A percentile compares a stretch with the other conserved stretches of the same genome.
Evolutionary conservation across 2,888 invertebrate species (phyloP).

Genomic region (Cylloceria caligata): DNA sequence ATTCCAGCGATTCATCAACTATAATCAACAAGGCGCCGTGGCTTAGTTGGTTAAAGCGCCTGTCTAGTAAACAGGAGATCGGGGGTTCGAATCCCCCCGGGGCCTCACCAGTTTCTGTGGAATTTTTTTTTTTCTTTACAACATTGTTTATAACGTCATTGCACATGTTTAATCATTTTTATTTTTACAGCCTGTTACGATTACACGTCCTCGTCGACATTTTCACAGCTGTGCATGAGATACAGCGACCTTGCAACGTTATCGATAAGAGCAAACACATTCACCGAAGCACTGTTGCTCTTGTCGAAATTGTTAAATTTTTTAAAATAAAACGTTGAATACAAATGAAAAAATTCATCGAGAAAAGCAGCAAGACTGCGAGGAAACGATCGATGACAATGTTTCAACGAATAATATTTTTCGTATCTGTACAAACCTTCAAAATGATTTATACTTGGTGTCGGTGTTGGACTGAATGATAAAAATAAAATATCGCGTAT

Average conservation of each 20-base stretch:
- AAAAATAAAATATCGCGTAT: conserved; percentile 6
- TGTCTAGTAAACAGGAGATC: conserved; percentile 91
- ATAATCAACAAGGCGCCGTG: conserved; percentile 80
- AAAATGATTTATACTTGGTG: not conserved
- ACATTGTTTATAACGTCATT: not conserved
- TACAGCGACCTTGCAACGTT: not conserved
- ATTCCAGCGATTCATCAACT: conserved; percentile 3
- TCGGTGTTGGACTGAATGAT: conserved; percentile 8
- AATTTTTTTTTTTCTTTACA: conserved; percentile 39
- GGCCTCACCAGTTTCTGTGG: conserved; percentile 82
- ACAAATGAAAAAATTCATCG: conserved; percentile 19
- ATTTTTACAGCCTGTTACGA: not conserved
- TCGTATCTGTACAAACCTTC: not conserved
- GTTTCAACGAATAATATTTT: not conserved
- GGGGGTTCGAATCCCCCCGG: conserved; percentile 89
- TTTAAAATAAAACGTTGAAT: not conserved
- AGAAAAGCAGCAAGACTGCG: conserved; percentile 5
- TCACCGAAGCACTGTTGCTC: not conserved
- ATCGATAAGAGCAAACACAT: not conserved
- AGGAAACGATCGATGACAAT: not conserved
- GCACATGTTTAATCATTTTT: not conserved
- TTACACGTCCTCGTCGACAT: not conserved
- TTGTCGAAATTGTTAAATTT: not conserved
- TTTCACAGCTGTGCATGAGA: conserved; percentile 11
- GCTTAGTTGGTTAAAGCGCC: conserved; percentile 93